A percentile compares a stretch with the other conserved stretches of the same genome.
These are phyloP conservation scores for Dysmachus trigonus DNA, from an alignment of 2,888 invertebrate species.

Conservation along the genomic window DNA sequence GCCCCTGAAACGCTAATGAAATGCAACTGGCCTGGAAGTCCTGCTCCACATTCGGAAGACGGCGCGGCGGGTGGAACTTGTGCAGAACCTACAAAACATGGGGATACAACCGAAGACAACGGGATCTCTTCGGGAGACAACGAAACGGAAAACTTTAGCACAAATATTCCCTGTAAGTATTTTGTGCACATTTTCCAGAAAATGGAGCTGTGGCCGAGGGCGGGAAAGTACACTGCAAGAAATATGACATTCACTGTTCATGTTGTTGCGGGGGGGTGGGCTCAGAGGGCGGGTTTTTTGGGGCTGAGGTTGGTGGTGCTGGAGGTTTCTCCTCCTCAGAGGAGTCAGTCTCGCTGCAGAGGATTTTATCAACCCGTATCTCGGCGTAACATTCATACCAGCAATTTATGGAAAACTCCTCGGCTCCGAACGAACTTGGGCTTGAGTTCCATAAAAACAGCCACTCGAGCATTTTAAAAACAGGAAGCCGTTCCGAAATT, in stretches of 20 bases:
- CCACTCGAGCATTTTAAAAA: conserved; percentile 47
- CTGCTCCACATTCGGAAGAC: neutral
- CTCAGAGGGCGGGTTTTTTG: neutral
- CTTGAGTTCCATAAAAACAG: conserved; percentile 45
- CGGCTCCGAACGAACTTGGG: conserved; percentile 44
- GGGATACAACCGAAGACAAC: conserved; percentile 21
- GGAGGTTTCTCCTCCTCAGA: neutral
- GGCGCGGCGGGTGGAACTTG: neutral
- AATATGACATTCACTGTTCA: conserved; percentile 30
- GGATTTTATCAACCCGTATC: conserved; percentile 42
- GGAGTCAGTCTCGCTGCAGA: conserved; percentile 26
- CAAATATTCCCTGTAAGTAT: conserved; percentile 27
- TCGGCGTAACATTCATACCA: conserved; percentile 43
- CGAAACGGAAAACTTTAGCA: conserved; percentile 41
- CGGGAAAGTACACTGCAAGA: neutral
- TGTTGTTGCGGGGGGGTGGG: neutral
- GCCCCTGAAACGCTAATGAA: neutral
- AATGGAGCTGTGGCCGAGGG: neutral
- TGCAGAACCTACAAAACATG: neutral
- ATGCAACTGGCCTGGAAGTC: conserved; percentile 1
- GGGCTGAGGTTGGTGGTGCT: neutral
- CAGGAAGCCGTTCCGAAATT: conserved; percentile 47
- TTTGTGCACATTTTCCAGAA: conserved; percentile 38
- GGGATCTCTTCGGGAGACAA: conserved; percentile 42
- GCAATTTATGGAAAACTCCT: conserved; percentile 48